Evolutionary conservation across 2,113 vertebrate genomes (phyloP).

Genomic region (Entelurus aequoreus): DNA sequence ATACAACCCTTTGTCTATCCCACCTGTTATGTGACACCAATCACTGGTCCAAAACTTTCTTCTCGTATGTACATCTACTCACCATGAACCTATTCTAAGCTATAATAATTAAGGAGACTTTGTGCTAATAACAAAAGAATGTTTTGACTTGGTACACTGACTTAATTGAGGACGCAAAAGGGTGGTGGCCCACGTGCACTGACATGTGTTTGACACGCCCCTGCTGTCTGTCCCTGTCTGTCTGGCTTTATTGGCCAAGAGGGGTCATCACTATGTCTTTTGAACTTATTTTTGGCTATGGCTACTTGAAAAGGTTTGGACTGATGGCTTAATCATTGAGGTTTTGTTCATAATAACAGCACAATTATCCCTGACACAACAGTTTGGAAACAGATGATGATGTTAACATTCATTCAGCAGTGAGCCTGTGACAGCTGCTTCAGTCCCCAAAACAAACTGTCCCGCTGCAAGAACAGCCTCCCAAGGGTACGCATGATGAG

Average conservation of each 20-base stretch:
- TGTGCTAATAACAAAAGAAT: not conserved
- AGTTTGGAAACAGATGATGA: not conserved
- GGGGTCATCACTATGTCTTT: constrained; percentile 29
- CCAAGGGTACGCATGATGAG: constrained; percentile 39
- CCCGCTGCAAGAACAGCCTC: constrained; percentile 16
- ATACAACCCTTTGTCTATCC: no score
- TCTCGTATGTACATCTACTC: not conserved
- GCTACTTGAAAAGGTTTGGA: constrained; percentile 36
- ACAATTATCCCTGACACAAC: constrained; percentile 10
- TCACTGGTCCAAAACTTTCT: not conserved
- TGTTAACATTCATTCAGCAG: constrained; percentile 15
- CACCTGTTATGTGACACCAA: not conserved
- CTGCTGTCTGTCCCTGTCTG: constrained; percentile 48
- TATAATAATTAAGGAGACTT: not conserved
- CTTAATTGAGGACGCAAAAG: constrained; percentile 3
- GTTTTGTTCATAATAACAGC: not conserved
- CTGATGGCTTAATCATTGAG: constrained; percentile 1
- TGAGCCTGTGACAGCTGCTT: constrained; percentile 56
- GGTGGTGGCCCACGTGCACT: constrained; percentile 33
- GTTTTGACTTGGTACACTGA: not conserved
- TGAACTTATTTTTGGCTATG: constrained; percentile 64
- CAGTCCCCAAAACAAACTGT: constrained; percentile 42
- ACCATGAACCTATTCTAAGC: not conserved
- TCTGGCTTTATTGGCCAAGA: constrained; percentile 18
- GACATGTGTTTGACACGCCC: constrained; percentile 44